phyloP scores from a whole-genome alignment of 1,140 invertebrate species.

The Neotoxoptera formosana region DNA sequence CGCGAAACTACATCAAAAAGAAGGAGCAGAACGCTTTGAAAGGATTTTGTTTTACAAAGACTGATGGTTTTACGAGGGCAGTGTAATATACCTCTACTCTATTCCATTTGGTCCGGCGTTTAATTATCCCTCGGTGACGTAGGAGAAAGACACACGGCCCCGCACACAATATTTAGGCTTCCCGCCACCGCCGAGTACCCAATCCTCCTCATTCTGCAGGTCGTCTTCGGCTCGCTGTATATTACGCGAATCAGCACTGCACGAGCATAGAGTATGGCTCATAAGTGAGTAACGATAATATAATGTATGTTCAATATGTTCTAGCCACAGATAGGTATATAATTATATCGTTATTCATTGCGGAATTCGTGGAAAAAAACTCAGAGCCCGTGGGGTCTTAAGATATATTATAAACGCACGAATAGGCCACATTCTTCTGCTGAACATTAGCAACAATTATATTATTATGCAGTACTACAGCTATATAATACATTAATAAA shows the following conservation, averaged over 20 bases:
- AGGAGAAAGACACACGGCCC: neutral
- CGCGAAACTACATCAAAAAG: neutral
- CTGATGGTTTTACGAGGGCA: conserved; percentile 20
- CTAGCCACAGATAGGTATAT: neutral
- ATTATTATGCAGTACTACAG: neutral
- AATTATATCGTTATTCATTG: neutral
- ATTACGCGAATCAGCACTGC: neutral
- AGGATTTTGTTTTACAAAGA: conserved; percentile 39
- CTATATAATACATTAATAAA: neutral
- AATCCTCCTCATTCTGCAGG: neutral
- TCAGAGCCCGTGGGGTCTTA: neutral
- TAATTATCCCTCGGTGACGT: conserved; percentile 22
- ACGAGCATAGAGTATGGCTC: neutral
- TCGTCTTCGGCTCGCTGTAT: neutral
- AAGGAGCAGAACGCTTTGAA: conserved; percentile 9
- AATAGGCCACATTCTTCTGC: neutral
- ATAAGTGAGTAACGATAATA: neutral
- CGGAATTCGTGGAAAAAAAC: neutral
- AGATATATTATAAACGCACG: neutral
- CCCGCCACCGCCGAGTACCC: neutral
- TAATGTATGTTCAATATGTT: no score
- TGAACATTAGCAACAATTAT: neutral
- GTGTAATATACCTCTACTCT: neutral
- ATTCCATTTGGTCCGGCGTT: conserved; percentile 19
- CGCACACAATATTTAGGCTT: neutral